Evolutionary conservation across 2,113 vertebrate species (phyloP).

Genomic region (Cygnus buccinator): DNA sequence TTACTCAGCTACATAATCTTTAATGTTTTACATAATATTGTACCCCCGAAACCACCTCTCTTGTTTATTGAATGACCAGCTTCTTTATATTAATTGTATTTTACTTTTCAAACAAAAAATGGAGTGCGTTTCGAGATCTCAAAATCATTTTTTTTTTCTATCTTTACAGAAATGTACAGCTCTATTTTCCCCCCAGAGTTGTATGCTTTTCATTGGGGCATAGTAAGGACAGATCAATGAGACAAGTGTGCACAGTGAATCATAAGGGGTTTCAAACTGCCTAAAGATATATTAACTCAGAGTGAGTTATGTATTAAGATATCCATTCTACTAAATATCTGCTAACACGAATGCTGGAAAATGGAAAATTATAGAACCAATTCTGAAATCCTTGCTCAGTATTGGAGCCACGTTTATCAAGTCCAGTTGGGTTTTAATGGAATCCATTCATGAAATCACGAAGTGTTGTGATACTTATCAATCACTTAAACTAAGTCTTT

Average conservation of each 20-base stretch:
- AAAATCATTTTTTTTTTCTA: not conserved
- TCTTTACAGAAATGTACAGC: not conserved
- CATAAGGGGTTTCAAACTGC: constrained; percentile 43
- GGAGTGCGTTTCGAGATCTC: not conserved
- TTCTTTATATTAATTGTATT: not conserved
- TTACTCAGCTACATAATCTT: not conserved
- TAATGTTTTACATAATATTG: not conserved
- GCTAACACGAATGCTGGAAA: constrained; percentile 26
- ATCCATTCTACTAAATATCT: constrained; percentile 12
- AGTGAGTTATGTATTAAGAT: constrained; percentile 23
- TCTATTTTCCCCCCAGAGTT: not conserved
- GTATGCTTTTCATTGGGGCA: constrained; percentile 2
- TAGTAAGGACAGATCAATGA: constrained; percentile 57
- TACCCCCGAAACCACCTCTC: not conserved
- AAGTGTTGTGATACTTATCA: not conserved
- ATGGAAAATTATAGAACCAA: constrained; percentile 32
- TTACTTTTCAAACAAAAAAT: not conserved
- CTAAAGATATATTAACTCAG: constrained; percentile 41
- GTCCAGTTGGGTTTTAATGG: not conserved
- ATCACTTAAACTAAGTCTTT: not conserved
- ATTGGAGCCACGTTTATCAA: not conserved
- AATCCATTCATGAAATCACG: not conserved
- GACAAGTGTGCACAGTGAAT: constrained; percentile 48
- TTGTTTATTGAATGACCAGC: not conserved
- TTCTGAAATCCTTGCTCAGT: not conserved